Percentiles rank a stretch among this genome's conserved stretches.
Evolutionary conservation across 2,888 invertebrate genomes (phyloP).

Genomic region (Sphaerophoria taeniata): DNA sequence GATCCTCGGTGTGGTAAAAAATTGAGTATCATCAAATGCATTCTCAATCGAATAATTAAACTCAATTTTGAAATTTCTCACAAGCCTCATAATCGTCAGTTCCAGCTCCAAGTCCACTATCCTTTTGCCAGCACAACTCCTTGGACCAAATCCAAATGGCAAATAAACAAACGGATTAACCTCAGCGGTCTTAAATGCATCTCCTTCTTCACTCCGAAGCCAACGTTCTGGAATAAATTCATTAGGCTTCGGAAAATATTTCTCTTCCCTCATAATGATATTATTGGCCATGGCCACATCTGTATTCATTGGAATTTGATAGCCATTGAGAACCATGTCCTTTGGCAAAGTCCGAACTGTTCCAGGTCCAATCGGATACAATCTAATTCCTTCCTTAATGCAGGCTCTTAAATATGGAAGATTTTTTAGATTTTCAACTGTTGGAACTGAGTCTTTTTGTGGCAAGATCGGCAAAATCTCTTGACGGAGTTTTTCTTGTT

Average conservation of each 20-base stretch:
- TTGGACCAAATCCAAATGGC: constrained; percentile 87
- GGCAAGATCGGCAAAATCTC: constrained; percentile 84
- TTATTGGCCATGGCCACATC: constrained; percentile 89
- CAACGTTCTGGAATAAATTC: constrained; percentile 90
- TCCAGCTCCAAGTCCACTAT: constrained; percentile 88
- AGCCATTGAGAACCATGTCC: constrained; percentile 85
- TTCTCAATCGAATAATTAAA: constrained; percentile 76
- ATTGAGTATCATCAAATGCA: constrained; percentile 66
- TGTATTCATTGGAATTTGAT: constrained; percentile 85
- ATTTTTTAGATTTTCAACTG: constrained; percentile 82
- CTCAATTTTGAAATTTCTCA: constrained; percentile 78
- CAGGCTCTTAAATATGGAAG: constrained; percentile 88
- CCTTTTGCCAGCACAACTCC: constrained; percentile 87
- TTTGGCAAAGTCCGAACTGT: constrained; percentile 84
- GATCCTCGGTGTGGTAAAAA: constrained; percentile 78
- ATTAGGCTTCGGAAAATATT: constrained; percentile 85
- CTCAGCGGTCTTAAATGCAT: constrained; percentile 36
- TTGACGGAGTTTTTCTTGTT: constrained; percentile 86
- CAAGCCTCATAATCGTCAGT: constrained; percentile 76
- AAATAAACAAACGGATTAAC: constrained; percentile 78
- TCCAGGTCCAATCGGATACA: constrained; percentile 86
- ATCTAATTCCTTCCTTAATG: constrained; percentile 88
- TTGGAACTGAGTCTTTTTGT: constrained; percentile 81
- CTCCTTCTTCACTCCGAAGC: constrained; percentile 81
- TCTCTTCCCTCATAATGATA: constrained; percentile 85